Percentiles rank a stretch among this genome's conserved stretches.
These are phyloP conservation scores for Promerops cafer DNA, from an alignment of 2,113 vertebrate species.

Conservation along the genomic window DNA sequence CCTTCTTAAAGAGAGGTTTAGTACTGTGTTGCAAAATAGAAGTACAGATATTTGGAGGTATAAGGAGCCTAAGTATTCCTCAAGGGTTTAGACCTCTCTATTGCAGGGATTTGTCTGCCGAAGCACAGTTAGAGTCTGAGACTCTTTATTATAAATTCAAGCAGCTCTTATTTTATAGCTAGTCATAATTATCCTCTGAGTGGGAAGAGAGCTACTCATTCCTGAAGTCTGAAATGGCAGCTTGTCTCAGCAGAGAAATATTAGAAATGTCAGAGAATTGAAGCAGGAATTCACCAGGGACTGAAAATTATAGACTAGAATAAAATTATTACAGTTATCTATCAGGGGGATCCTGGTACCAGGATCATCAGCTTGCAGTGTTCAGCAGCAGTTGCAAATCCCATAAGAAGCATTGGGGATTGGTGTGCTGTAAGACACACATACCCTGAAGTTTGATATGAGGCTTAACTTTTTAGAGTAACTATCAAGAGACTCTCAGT, in stretches of 20 bases:
- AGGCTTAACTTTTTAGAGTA: neutral
- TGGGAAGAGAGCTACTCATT: neutral
- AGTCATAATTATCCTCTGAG: neutral
- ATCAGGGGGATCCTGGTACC: neutral
- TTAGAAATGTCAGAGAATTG: neutral
- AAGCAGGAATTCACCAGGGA: neutral
- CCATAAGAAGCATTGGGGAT: neutral
- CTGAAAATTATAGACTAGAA: neutral
- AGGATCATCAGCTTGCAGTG: neutral
- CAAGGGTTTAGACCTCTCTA: neutral
- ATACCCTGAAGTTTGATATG: neutral
- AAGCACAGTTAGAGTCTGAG: neutral
- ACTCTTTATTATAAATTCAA: neutral
- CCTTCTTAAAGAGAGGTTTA: neutral
- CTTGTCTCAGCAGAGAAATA: neutral
- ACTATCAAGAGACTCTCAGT: neutral
- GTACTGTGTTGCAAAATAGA: neutral
- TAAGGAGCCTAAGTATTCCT: neutral
- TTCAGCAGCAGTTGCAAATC: neutral
- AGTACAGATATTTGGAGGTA: neutral
- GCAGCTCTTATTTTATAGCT: neutral
- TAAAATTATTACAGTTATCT: neutral
- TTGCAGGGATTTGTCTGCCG: neutral
- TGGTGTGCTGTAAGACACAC: neutral
- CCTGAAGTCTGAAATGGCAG: neutral